These are phyloP conservation scores for Vulpes lagopus DNA, from an alignment of 2,113 vertebrate species.

Conservation along the genomic window DNA sequence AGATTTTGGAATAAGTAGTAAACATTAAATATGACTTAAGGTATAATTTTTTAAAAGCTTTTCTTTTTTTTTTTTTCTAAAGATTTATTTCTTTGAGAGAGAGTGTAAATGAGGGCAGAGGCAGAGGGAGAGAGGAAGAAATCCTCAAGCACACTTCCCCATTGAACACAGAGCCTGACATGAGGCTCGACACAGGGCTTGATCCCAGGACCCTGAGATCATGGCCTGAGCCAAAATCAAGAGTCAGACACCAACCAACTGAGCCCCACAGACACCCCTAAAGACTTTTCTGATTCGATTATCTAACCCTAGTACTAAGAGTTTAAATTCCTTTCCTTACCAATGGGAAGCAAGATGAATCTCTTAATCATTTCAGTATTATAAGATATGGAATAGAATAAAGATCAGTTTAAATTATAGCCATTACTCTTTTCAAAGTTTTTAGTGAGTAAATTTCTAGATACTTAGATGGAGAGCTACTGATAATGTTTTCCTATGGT, in stretches of 20 bases:
- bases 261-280: background rate
- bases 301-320: background rate
- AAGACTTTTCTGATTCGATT: background rate
- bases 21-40: slow-evolving; percentile 22
- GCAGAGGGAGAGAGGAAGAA: background rate
- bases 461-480: background rate
- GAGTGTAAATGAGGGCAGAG: background rate
- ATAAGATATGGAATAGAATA: background rate
- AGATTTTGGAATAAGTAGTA: slow-evolving; percentile 39
- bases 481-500: background rate
- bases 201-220: background rate
- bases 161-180: background rate
- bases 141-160: background rate
- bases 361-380: background rate
- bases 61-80: background rate
- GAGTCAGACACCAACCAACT: background rate
- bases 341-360: background rate
- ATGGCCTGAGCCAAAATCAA: background rate
- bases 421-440: background rate
- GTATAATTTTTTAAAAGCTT: background rate
- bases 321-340: background rate
- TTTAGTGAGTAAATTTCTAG: slow-evolving; percentile 30
- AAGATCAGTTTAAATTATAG: background rate
- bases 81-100: background rate
- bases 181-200: background rate